These are phyloP conservation scores for Sapayoa aenigma DNA, from an alignment of 2,113 vertebrate species.

Conservation along the genomic window DNA sequence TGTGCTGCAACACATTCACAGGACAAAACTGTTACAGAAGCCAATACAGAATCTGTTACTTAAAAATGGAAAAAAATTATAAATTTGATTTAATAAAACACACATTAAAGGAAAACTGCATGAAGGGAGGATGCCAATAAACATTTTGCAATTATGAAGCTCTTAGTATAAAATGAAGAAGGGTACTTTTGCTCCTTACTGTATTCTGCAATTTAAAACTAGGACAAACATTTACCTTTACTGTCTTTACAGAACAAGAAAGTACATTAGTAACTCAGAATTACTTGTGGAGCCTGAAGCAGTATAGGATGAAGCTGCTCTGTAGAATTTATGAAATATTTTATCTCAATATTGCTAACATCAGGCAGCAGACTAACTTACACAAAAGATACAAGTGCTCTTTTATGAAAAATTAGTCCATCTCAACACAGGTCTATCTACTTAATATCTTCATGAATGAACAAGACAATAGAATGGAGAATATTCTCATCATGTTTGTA, in stretches of 20 bases:
- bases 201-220: background rate
- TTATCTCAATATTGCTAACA: background rate
- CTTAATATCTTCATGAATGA: background rate
- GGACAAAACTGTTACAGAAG: background rate
- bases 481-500: background rate
- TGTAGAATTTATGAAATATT: background rate
- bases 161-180: background rate
- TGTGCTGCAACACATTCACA: background rate
- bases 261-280: background rate
- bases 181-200: background rate
- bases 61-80: background rate
- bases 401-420: fast-evolving
- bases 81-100: background rate
- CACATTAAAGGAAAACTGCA: background rate
- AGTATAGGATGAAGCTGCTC: background rate
- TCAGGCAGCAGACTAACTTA: background rate
- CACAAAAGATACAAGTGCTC: background rate
- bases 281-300: background rate
- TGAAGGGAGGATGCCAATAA: background rate
- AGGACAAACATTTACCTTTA: background rate
- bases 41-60: background rate
- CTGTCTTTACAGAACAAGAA: background rate
- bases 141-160: background rate
- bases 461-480: background rate
- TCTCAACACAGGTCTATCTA: background rate